Evolutionary conservation across 2,113 vertebrate genomes (phyloP).

Genomic region (Bombycilla garrulus): DNA sequence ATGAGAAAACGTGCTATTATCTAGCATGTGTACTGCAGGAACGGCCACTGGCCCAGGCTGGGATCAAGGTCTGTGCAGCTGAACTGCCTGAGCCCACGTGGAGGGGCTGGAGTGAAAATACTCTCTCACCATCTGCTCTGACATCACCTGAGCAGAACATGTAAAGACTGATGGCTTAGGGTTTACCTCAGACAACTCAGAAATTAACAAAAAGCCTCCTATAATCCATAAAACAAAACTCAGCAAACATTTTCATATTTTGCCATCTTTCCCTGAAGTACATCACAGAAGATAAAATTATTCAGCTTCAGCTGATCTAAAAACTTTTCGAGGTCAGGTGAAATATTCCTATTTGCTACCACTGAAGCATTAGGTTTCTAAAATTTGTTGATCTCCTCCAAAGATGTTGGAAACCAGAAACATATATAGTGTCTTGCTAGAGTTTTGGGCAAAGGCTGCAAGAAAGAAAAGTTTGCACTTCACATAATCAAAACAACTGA

Average conservation of each 20-base stretch:
- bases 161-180: not conserved
- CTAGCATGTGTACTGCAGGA: not conserved
- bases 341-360: not conserved
- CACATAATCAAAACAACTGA: not conserved
- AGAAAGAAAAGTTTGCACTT: not conserved
- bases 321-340: not conserved
- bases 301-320: not conserved
- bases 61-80: not conserved
- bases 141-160: not conserved
- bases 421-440: not conserved
- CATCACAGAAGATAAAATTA: not conserved
- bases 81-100: not conserved
- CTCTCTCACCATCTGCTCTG: not conserved
- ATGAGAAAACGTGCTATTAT: not conserved
- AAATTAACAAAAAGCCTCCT: not conserved
- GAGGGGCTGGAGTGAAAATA: not conserved
- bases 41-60: not conserved
- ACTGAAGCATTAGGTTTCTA: not conserved
- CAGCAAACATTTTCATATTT: not conserved
- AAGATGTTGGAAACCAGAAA: not conserved
- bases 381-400: not conserved
- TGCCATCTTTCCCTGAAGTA: not conserved
- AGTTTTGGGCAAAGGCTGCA: not conserved
- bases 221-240: not conserved
- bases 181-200: not conserved